These are phyloP conservation scores for Lates japonicus DNA, from an alignment of 2,797 vertebrate genomes.

Conservation along the genomic window DNA sequence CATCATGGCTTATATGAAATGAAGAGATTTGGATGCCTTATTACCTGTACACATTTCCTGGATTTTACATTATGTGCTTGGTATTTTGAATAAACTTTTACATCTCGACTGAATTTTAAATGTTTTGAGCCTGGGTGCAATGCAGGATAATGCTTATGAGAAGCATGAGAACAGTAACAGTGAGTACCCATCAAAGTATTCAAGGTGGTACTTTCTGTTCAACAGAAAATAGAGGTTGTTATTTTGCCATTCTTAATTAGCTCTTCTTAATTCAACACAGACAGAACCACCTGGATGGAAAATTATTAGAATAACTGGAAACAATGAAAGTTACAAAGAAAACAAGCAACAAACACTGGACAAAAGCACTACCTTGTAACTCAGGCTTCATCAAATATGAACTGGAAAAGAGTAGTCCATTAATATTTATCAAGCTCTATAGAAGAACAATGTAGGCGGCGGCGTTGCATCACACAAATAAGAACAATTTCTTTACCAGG, in stretches of 20 bases:
- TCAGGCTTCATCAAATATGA: neutral
- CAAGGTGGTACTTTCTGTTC: neutral
- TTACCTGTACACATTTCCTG: neutral
- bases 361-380: constrained; percentile 6
- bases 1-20: neutral
- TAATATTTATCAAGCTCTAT: neutral
- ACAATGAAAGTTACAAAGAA: neutral
- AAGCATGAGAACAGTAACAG: no score
- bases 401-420: neutral
- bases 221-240: neutral
- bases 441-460: neutral
- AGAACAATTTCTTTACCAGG: neutral
- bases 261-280: constrained; percentile 4
- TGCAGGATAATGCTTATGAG: neutral
- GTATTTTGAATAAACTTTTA: neutral
- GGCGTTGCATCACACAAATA: neutral
- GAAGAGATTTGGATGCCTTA: neutral
- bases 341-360: neutral
- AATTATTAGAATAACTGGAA: neutral
- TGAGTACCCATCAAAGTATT: no score
- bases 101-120: neutral
- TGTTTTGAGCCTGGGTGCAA: neutral
- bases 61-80: neutral
- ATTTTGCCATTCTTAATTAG: neutral
- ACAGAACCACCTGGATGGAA: neutral